Evolutionary conservation across 2,888 invertebrate genomes (phyloP), one percentile per base, ranked within the genome.

Genomic region (Drosophila borborema): DNA sequence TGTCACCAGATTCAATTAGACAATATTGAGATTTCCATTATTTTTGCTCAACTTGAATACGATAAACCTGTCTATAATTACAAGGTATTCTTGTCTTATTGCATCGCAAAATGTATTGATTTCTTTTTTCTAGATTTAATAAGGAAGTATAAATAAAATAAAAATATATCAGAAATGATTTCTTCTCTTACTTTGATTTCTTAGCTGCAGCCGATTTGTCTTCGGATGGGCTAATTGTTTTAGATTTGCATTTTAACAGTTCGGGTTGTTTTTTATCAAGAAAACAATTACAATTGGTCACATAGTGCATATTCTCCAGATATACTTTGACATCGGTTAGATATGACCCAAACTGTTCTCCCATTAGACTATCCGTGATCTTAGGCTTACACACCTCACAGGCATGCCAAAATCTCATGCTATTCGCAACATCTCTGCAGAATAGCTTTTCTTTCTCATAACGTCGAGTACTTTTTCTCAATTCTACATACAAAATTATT

Each of bases 331-430:
- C 6, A 14, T 56, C 10, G 7, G 2, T 6, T 12, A 70, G 10
- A 45, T 56, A 53, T 0, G n/a, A 2, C 0, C 1, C 0, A 18
- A 61, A 1, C 1, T 1, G 0, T 0, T 14, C 10, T 3, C 23
- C n/a, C 8, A 54, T 14, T 36, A 56, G 2, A n/a, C n/a, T 10
- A 2, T 56, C 64, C 0, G 59, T 36, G 14, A 56, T 9, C 12
- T 23, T 53, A 1, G 10, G 0, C 1, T 48, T 20, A 0, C n/a
- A 18, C 2, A 40, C 7, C 0, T 10, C 2, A n/a, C 58, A 71
- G n/a, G n/a, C 8, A 1, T 7, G 49, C 79, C 68, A 76, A 4
- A 2, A 46, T 16, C 5, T 41, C 54, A 77, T 77, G 46, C 48
- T 62, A 0, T 28, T 16, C 1, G 68, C 16, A 0, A 77, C 5